A percentile compares a stretch with the other conserved stretches of the same genome.
phyloP scores from a whole-genome alignment of 2,113 vertebrate species.

The Rhinichthys klamathensis region DNA sequence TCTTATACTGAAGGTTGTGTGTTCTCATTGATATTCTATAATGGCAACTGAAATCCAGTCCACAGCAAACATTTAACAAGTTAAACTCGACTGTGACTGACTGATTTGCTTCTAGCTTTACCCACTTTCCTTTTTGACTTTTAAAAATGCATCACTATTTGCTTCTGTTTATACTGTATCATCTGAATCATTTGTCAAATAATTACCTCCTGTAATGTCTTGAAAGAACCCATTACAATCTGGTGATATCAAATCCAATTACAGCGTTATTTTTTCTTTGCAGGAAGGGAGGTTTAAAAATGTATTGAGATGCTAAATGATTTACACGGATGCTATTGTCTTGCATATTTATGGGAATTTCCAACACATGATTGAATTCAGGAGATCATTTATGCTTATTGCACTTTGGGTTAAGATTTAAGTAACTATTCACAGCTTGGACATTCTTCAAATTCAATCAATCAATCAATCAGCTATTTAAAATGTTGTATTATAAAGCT shows the following conservation, averaged over 20 bases:
- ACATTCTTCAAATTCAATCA: not conserved
- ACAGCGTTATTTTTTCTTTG: constrained; percentile 66
- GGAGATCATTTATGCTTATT: constrained; percentile 64
- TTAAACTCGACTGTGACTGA: constrained; percentile 6
- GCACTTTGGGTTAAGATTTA: constrained; percentile 65
- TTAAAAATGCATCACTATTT: constrained; percentile 69
- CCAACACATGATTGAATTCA: constrained; percentile 64
- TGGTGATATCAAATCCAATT: constrained; percentile 72
- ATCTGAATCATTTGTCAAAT: constrained; percentile 71
- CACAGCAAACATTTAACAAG: not conserved
- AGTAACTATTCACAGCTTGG: not conserved
- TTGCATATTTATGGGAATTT: constrained; percentile 70
- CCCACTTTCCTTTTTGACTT: not conserved
- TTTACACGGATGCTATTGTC: constrained; percentile 65
- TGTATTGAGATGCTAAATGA: constrained; percentile 68
- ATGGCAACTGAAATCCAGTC: not conserved
- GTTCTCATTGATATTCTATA: not conserved
- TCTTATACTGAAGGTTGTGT: not conserved
- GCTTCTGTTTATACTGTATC: constrained; percentile 67
- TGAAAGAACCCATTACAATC: constrained; percentile 65
- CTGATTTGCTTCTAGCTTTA: not conserved
- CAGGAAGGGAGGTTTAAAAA: constrained; percentile 70
- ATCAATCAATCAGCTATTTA: not conserved
- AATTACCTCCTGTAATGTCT: constrained; percentile 67
- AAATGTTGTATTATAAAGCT: no score